Base-by-base conservation (phyloP, 2,797 vertebrate genomes). In the Eutrigla gurnardus region DNA sequence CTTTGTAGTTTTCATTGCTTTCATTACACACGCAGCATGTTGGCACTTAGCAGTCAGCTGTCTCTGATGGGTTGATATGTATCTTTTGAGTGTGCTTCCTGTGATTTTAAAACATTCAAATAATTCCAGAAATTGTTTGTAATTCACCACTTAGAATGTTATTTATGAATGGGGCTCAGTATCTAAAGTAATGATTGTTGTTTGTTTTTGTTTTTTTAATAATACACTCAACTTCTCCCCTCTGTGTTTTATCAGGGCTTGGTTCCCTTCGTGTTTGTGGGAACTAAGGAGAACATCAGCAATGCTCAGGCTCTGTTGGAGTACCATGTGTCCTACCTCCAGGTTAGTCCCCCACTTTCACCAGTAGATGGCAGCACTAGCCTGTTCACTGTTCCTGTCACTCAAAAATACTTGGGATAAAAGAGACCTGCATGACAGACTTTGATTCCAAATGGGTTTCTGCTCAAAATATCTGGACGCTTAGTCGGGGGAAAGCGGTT, bases 241-340 rank as follows among this genome's bases (percentile, higher is more conserved):
- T 75, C 5, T 81, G 15, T 81, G 12, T 39, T 73, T 42, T 9
- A 59, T 43, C 85, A 98, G 97, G 97, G 96, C 33, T 95, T 96
- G 96, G 97, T 98, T 77, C 97, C 97, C 2, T 97, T 98, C 59
- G 96, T 97, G 59, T 98, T 98, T 65, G 97, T 98, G 67, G 97
- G 97, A 49, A 98, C 97, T 4, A 96, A 96, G 86, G 97, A 98
- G 90, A 98, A 97, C 86, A 97, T 98, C 90, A 97, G 96, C 89
- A 98, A 97, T 3, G 97, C 97, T 3, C 96, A 97, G 90, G 97
- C 96, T 5, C 94, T 98, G 46, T 67, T 98, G 89, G 97, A 98
- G 54, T 98, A 98, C 91, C 97, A 98, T 3, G 96, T 98, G 58
- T 96, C 97, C 40, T 97, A 98, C 82, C 94, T 98, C 14, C 96